Conservation (phyloP, 2,113 vertebrate species). For the Albula glossodonta region DNA sequence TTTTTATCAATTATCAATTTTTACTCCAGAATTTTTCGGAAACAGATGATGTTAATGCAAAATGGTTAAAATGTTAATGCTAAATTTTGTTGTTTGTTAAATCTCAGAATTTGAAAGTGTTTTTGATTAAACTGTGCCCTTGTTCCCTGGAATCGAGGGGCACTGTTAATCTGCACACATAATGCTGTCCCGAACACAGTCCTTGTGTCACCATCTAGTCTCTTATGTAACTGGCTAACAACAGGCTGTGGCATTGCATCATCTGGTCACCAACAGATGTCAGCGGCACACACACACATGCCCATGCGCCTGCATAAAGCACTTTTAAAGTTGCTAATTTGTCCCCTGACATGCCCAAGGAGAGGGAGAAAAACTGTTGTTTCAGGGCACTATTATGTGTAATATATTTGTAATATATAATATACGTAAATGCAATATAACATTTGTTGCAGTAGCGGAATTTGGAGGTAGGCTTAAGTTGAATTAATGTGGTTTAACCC, state of each 20-base stretch:
- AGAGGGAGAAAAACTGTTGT: not conserved
- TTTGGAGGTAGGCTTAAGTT: not conserved
- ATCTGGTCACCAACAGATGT: conserved; percentile 12
- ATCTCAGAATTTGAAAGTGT: not conserved
- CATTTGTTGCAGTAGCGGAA: too few relatives aligned
- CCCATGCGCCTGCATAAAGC: too few relatives aligned
- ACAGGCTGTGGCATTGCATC: not conserved
- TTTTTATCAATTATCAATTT: too few relatives aligned
- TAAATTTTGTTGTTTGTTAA: too few relatives aligned
- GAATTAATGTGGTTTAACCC: not conserved
- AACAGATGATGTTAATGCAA: too few relatives aligned
- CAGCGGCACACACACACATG: conserved; percentile 6
- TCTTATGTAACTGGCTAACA: conserved; percentile 9
- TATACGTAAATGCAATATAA: too few relatives aligned
- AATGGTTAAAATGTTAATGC: too few relatives aligned
- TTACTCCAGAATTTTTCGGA: too few relatives aligned
- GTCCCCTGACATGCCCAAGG: not conserved
- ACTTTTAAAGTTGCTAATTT: not conserved
- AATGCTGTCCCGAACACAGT: not conserved
- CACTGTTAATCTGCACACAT: conserved; percentile 12
- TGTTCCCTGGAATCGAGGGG: not conserved
- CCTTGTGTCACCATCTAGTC: not conserved
- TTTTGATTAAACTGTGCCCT: not conserved
- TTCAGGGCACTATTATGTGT: too few relatives aligned
- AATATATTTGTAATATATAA: too few relatives aligned